These are phyloP conservation scores for Capitulum mitella DNA, from an alignment of 2,888 invertebrate species.

Conservation along the genomic window DNA sequence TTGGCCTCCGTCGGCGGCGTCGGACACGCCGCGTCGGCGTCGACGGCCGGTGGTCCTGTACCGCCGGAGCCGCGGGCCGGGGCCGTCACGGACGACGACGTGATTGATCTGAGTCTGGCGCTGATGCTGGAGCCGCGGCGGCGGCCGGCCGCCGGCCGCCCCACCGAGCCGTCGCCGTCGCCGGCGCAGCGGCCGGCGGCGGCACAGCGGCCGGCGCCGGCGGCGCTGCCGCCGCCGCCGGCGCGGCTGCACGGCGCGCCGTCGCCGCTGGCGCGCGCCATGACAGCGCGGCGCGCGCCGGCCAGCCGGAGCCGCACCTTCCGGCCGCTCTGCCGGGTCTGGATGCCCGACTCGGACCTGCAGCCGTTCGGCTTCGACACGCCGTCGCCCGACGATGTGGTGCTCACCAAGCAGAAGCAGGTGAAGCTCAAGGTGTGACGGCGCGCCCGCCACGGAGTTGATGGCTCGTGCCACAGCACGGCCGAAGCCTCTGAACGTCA, in stretches of 20 bases:
- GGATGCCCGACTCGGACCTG: not conserved
- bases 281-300: not conserved
- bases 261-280: not conserved
- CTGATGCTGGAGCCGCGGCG: not conserved
- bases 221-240: not conserved
- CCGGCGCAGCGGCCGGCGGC: too few relatives aligned
- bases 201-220: not conserved
- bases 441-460: too few relatives aligned
- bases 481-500: too few relatives aligned
- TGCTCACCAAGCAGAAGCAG: not conserved
- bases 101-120: not conserved
- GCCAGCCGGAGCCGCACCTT: not conserved
- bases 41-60: too few relatives aligned
- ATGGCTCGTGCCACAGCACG: too few relatives aligned
- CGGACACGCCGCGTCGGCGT: too few relatives aligned
- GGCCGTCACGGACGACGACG: too few relatives aligned
- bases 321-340: not conserved
- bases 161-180: not conserved
- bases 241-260: not conserved
- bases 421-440: too few relatives aligned
- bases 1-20: too few relatives aligned
- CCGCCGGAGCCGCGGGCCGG: too few relatives aligned
- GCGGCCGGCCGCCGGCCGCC: not conserved
- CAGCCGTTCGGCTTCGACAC: not conserved
- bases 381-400: constrained; percentile 3